A percentile compares a stretch with the other conserved stretches of the same genome.
Evolutionary conservation across 1,140 invertebrate genomes (phyloP).

Genomic region (Leptinotarsa undecemlineata): DNA sequence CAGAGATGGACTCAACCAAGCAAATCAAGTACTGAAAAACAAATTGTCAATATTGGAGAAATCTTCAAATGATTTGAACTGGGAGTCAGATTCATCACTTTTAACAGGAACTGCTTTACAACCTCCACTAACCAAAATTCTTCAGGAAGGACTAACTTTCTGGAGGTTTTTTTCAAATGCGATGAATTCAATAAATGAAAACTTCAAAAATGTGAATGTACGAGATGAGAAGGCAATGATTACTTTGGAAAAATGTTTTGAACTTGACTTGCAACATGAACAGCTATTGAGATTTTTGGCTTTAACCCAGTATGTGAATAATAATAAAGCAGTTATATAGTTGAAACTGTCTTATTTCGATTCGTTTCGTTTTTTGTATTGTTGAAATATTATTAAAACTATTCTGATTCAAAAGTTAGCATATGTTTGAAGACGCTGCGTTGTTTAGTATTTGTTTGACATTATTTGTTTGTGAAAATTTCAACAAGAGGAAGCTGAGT

Average conservation of each 20-base stretch:
- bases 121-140: slow-evolving; percentile 42
- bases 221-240: slow-evolving; percentile 41
- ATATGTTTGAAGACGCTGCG: too few species aligned
- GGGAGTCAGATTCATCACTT: slow-evolving; percentile 38
- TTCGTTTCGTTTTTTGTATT: too few species aligned
- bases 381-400: too few species aligned
- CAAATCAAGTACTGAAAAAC: slow-evolving; percentile 46
- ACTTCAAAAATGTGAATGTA: slow-evolving; percentile 36
- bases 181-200: slow-evolving; percentile 39
- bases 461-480: too few species aligned
- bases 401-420: too few species aligned
- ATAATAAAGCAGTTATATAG: slow-evolving; percentile 36
- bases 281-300: slow-evolving; percentile 39
- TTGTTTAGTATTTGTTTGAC: too few species aligned
- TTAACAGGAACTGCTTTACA: slow-evolving; percentile 44
- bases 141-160: slow-evolving; percentile 44
- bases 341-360: too few species aligned
- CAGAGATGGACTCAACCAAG: slow-evolving; percentile 43
- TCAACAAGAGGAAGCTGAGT: too few species aligned
- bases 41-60: slow-evolving; percentile 44
- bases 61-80: slow-evolving; percentile 45
- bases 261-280: slow-evolving; percentile 39
- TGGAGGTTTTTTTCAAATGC: slow-evolving; percentile 40
- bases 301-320: slow-evolving; percentile 49
- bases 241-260: slow-evolving; percentile 39